phyloP scores from a whole-genome alignment of 2,888 invertebrate species.

The Polymixis flavicincta region DNA sequence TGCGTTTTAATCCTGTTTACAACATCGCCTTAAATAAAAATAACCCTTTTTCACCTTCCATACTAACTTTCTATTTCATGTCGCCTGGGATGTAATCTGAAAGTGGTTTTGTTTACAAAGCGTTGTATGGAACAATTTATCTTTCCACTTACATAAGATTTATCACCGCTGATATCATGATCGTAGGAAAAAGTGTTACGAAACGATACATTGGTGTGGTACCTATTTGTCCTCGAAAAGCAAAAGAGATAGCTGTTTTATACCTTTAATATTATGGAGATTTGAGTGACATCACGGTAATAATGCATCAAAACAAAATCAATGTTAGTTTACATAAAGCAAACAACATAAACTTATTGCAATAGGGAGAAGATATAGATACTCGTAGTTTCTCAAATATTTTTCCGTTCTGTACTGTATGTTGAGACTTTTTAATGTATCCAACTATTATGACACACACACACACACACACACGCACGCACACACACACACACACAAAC shows the following conservation, averaged over 20 bases:
- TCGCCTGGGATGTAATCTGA: constrained; percentile 37
- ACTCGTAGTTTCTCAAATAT: too few relatives aligned
- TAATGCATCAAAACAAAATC: not conserved
- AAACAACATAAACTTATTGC: not conserved
- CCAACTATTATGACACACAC: too few relatives aligned
- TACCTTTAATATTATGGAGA: too few relatives aligned
- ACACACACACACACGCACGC: too few relatives aligned
- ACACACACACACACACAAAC: too few relatives aligned
- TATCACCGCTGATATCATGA: constrained; percentile 44
- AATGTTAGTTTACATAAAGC: too few relatives aligned
- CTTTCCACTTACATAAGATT: constrained; percentile 36
- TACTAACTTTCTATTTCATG: constrained; percentile 17
- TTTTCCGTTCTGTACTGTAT: too few relatives aligned
- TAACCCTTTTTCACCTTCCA: not conserved
- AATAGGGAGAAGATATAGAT: too few relatives aligned
- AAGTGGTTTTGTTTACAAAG: constrained; percentile 56
- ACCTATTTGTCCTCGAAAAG: not conserved
- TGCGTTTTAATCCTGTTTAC: not conserved
- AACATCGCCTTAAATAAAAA: constrained; percentile 6
- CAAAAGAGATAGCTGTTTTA: not conserved
- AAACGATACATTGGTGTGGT: constrained; percentile 9
- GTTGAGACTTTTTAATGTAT: too few relatives aligned
- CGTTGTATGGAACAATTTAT: constrained; percentile 43
- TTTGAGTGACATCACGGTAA: too few relatives aligned
- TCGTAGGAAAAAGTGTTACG: constrained; percentile 15